Evolutionary conservation across 2,797 vertebrate genomes (phyloP), one percentile per base, ranked within the genome.

Genomic region (Rhynchotus rufescens): DNA sequence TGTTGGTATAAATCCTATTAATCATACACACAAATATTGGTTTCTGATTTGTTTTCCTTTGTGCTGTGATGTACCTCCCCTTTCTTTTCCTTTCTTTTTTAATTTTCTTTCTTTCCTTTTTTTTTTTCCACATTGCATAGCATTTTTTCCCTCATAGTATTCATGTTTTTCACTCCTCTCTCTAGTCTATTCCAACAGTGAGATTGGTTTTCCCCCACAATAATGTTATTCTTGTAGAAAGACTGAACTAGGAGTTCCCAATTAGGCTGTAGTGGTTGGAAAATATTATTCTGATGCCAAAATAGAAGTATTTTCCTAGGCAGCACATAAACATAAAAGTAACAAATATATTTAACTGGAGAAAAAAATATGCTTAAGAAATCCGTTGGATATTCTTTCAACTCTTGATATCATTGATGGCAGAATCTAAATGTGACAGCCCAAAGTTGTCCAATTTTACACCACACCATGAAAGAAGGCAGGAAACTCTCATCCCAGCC

Each of bases 311-410:
- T 87, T 93, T 96, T 96, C 90, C 93, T 94, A 90, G 79, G 91
- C 82, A 88, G 84, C 64, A 90, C 52, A 91, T 60, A 94, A 92
- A 89, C 76, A 89, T 66, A 68, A 91, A 93, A 90, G 71, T 75
- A 94, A 93, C 90, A 94, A 92, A 92, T 86, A 91, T 12, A 82
- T 79, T 95, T 91, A 90, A 95, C 54, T 69, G 69, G 92, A 90
- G 49, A 95, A 91, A 68, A 91, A 91, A 90, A 68, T 82, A 82
- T 14, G 56, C 88, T 87, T 75, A 83, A 94, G 66, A 90, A 92
- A 89, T 93, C 66, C 76, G 90, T 64, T 57, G 76, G 44, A 80
- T 80, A 86, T 69, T 84, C 76, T 87, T 92, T 90, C 76, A 92
- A 49, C 14, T 36, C 79, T 93, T 90, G 90, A 92, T 91, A 92